These are phyloP conservation scores for Nixonia krombeini DNA, from an alignment of 1,140 invertebrate species.

Conservation along the genomic window DNA sequence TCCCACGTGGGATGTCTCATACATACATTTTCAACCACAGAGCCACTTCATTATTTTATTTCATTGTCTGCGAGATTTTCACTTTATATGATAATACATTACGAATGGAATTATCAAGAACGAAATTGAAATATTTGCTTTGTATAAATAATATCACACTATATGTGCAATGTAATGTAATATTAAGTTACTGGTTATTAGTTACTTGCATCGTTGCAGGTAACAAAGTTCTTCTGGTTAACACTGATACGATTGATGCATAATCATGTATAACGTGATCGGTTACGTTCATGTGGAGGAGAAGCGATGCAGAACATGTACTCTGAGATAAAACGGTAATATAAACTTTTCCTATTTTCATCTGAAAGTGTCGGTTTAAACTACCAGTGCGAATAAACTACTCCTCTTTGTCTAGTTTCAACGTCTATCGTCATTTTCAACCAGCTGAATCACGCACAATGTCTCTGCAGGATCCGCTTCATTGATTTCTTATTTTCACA, in stretches of 20 bases:
- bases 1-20: no score
- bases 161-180: no score
- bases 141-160: no score
- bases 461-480: neutral
- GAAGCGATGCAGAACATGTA: neutral
- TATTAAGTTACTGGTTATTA: no score
- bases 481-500: neutral
- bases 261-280: neutral
- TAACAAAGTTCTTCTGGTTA: no score
- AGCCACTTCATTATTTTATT: no score
- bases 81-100: no score
- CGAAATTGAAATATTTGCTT: no score
- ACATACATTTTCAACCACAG: no score
- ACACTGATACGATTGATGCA: neutral
- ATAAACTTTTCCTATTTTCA: conserved; percentile 11
- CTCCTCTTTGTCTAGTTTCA: conserved; percentile 3
- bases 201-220: no score
- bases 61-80: no score
- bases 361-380: conserved; percentile 6
- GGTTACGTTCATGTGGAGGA: neutral
- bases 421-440: conserved; percentile 5
- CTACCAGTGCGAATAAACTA: conserved; percentile 10
- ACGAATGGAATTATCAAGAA: no score
- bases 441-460: neutral
- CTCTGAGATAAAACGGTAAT: conserved; percentile 5